phyloP scores from a whole-genome alignment of 2,888 invertebrate genomes.

The Autographa pulchrina region DNA sequence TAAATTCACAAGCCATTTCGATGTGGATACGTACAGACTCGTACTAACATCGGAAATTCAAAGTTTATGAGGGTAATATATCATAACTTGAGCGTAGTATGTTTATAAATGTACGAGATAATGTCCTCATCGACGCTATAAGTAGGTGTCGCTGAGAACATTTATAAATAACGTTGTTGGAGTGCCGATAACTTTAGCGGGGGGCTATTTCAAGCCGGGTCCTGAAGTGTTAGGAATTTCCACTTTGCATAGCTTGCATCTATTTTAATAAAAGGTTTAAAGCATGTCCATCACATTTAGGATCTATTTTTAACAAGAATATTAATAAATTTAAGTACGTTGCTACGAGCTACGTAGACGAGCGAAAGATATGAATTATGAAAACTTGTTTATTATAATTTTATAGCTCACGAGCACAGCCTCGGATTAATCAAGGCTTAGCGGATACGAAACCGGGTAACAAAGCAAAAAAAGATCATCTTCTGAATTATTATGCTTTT shows the following conservation, averaged over 20 bases:
- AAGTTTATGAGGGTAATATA: conserved; percentile 38
- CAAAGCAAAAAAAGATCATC: conserved; percentile 44
- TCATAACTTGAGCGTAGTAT: conserved; percentile 32
- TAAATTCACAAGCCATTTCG: conserved; percentile 28
- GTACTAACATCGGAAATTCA: conserved; percentile 4
- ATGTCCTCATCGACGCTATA: conserved; percentile 25
- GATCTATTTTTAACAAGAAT: conserved; percentile 10
- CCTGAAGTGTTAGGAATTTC: conserved; percentile 20
- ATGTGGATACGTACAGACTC: conserved; percentile 11
- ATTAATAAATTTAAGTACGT: conserved; percentile 12
- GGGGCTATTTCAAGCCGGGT: conserved; percentile 36
- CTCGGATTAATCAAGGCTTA: conserved; percentile 45
- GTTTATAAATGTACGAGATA: conserved; percentile 43
- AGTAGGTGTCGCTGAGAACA: conserved; percentile 26
- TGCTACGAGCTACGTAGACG: conserved; percentile 6
- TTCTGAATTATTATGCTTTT: conserved; percentile 50
- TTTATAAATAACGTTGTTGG: conserved; percentile 51
- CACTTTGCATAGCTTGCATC: conserved; percentile 13
- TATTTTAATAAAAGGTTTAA: conserved; percentile 8
- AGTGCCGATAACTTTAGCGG: conserved; percentile 42
- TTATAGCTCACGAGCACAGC: conserved; percentile 26
- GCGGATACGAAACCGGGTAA: conserved; percentile 31
- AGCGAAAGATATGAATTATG: conserved; percentile 17
- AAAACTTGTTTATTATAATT: conserved; percentile 38
- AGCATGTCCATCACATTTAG: conserved; percentile 5